Evolutionary conservation across 2,113 vertebrate genomes (phyloP).

Genomic region (Trochalopteron elliotii): DNA sequence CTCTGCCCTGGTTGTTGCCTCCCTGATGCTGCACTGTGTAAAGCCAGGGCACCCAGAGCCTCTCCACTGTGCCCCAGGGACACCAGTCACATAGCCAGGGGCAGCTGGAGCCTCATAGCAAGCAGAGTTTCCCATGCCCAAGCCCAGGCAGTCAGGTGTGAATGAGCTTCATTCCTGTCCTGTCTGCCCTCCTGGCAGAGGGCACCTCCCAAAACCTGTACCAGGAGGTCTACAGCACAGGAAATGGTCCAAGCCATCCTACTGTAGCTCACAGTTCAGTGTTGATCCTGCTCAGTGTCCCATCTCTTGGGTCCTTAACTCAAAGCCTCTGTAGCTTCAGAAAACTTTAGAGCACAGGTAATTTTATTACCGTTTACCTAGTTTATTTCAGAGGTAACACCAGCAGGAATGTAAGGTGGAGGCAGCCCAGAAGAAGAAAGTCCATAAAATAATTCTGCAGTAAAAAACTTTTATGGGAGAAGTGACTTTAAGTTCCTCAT

Average conservation of each 20-base stretch:
- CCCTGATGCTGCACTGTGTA: not conserved
- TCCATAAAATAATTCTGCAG: not conserved
- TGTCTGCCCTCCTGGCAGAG: not conserved
- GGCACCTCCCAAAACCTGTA: not conserved
- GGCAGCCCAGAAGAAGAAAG: not conserved
- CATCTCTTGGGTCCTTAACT: not conserved
- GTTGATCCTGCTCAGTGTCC: not conserved
- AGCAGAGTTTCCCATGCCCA: not conserved
- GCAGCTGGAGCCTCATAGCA: not conserved
- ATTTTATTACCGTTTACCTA: not conserved
- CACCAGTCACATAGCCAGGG: not conserved
- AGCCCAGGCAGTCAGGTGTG: not conserved
- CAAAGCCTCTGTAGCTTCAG: not conserved
- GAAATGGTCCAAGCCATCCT: not conserved
- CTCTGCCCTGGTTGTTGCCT: not conserved
- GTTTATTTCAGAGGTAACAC: not conserved
- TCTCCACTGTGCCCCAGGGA: not conserved
- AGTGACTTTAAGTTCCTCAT: slow-evolving; percentile 6
- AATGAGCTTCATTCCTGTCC: not conserved
- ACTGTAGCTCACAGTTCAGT: not conserved
- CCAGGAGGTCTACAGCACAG: not conserved
- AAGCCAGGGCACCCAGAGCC: not conserved
- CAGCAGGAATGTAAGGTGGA: not conserved
- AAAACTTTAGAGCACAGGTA: not conserved
- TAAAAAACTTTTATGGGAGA: not conserved